Evolutionary conservation across 1,140 invertebrate species (phyloP).

Genomic region (Lepidurus arcticus): DNA sequence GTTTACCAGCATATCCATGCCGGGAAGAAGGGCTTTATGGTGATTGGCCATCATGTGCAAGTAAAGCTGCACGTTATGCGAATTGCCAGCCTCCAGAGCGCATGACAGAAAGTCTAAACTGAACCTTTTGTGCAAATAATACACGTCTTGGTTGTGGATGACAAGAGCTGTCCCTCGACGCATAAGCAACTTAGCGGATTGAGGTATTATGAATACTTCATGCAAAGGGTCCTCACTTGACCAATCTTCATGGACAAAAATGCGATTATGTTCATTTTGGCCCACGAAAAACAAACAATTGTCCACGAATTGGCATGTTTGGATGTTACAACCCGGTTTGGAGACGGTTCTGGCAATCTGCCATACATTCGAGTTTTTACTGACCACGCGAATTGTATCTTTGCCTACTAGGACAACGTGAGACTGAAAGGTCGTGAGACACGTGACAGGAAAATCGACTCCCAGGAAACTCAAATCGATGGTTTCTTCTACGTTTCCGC

Average conservation of each 20-base stretch:
- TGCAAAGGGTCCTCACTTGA: background rate
- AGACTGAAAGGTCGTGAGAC: background rate
- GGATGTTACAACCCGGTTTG: background rate
- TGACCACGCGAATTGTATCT: background rate
- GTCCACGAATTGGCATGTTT: background rate
- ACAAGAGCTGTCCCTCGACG: background rate
- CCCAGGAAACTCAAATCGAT: background rate
- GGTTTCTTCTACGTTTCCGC: background rate
- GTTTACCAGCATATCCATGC: background rate
- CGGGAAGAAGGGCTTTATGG: background rate
- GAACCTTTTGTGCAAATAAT: background rate
- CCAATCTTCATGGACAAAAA: slow-evolving; percentile 5
- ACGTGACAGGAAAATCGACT: background rate
- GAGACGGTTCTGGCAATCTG: background rate
- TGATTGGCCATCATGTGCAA: background rate
- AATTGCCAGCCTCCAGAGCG: background rate
- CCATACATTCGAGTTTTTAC: background rate
- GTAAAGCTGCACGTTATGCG: background rate
- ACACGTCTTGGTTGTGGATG: background rate
- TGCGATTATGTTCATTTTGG: background rate
- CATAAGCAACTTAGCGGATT: background rate
- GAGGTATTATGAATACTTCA: background rate
- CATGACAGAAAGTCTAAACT: background rate
- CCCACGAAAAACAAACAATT: background rate
- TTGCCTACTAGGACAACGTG: background rate